Evolutionary conservation across 2,888 invertebrate species (phyloP), one percentile per base, ranked within the genome.

Genomic region (Pseudococcus viburni): DNA sequence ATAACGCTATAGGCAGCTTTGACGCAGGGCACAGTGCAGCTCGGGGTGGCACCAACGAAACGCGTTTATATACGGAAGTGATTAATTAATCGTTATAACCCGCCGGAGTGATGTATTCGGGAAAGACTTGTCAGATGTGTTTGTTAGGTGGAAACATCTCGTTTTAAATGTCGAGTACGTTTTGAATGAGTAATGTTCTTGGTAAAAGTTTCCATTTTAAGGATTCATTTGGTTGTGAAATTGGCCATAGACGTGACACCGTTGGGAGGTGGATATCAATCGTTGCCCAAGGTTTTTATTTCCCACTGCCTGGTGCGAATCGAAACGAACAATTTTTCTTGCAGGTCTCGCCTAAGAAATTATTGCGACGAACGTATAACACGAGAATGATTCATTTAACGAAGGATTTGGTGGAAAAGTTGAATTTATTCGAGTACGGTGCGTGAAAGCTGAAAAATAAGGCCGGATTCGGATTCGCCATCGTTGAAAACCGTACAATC

Each of bases 101-200:
- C 22, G 64, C 64, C 22, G 64, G 22, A 64, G 64, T 64, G 64
- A 64, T 64, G 64, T 64, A 64, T 64, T 64, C 64, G 64, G 64
- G 46, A 64, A 64, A 64, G 64, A 64, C 64, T 64, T 64, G 64
- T 64, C 64, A 64, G 64, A 64, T 64, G 64, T 64, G 64, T 64
- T 64, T 64, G 64, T 64, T 64, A 64, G 64, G 22, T 22, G 22
- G 64, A 22, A 64, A 64, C 7, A 19, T 22, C 22, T 64, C 64
- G 64, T 64, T 64, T 64, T 64, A 64, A 64, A 64, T 22, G 64
- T 64, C 55, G 55, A 64, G 22, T 64, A 64, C 64, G 8, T 64
- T 22, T 64, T 22, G 64, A 64, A 64, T 64, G 64, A 64, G 64
- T 64, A 64, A 64, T 64, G 64, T 64, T 64, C 22, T 64, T 64